Base-by-base conservation (phyloP, 2,113 vertebrate genomes). In the Machaerirhynchus nigripectus region DNA sequence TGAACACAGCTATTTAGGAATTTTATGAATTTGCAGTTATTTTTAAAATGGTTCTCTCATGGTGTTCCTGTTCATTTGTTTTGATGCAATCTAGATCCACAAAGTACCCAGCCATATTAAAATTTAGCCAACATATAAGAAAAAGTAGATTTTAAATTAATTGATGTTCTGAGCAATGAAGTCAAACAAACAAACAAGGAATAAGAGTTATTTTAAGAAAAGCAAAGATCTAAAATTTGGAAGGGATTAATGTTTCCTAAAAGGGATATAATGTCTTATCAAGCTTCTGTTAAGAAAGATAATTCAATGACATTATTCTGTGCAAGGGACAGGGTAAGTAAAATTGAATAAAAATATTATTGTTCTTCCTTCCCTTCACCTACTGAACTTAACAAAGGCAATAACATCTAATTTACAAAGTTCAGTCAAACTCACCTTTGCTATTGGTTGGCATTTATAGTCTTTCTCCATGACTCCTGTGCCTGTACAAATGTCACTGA, bases 381-480 rank as follows among this genome's bases (percentile, higher is more conserved):
- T 81, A 69, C 65, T 89, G 94, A 94, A 94, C 70, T 92, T 84
- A 93, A 91, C 6, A 89, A 93, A 76, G 30, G 37, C 52, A 95
- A 84, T 81, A 89, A 50, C 64, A 90, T 91, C 89, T 93, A 93
- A 90, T 90, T 96, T 97, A 74, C 24, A 68, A 93, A 95, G 96
- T 92, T 95, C 83, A 90, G 28, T 69, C 53, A 61, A 87, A 87
- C 39, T 87, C 74, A 89, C 52, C 44, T 95, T 95, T 94, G 27
- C 37, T 93, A 75, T 71, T 89, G 68, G 59, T 22, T 87, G 68
- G 6, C 89, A 95, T 95, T 95, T 95, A 89, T 75, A 56, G 56
- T 33, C 4, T 56, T 30, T 84, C 15, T 71, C 22, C 65, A n/a
- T 60, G 84, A 87, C 49, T 92, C 52, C 35, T 2, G 3, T 71